Evolutionary conservation across 2,113 vertebrate species (phyloP), one percentile per base, ranked within the genome.

Genomic region (Silurus asotus): DNA sequence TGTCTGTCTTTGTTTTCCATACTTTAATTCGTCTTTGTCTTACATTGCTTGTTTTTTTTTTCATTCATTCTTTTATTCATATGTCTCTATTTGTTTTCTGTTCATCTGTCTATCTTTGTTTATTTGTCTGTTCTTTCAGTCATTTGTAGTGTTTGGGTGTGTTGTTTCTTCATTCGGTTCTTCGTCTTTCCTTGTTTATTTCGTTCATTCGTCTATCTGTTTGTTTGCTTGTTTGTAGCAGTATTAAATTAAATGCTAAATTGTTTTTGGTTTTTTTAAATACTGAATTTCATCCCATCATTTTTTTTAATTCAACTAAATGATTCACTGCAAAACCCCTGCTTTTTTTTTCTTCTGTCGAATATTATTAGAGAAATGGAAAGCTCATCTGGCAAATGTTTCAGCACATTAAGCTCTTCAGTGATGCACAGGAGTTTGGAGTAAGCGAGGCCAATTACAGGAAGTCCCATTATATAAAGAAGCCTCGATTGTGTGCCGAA

Each of bases 341-440:
- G 37, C 37, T 37, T 37, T 37, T 37, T 37, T 79, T 58, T 55
- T n/a, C 69, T 51, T n/a, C 5, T 9, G 62, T 20, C 8, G 51
- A 79, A 56, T 79, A 79, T 79, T 67, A 23, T 25, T 10, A 49
- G 51, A 58, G 75, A 85, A 56, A 56, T 79, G n/a, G 28, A 69
- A 69, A 67, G 84, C 25, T 79, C 51, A 78, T 59, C 84, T 85
- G 75, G 75, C 62, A 45, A 37, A 48, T 19, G 13, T 79, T 79
- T 85, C 75, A 79, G 75, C 84, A 79, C 84, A 85, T 79, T 85
- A 85, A 79, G 51, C 75, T 79, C 51, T 55, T 85, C 82, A 78
- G 11, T 53, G 49, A 45, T 55, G 83, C 83, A 56, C 61, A 67
- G 61, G 49, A 78, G 75, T 64, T 67, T 64, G 48, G 64, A 78